Evolutionary conservation across 2,113 vertebrate species (phyloP).

Genomic region (Apeltes quadracus): DNA sequence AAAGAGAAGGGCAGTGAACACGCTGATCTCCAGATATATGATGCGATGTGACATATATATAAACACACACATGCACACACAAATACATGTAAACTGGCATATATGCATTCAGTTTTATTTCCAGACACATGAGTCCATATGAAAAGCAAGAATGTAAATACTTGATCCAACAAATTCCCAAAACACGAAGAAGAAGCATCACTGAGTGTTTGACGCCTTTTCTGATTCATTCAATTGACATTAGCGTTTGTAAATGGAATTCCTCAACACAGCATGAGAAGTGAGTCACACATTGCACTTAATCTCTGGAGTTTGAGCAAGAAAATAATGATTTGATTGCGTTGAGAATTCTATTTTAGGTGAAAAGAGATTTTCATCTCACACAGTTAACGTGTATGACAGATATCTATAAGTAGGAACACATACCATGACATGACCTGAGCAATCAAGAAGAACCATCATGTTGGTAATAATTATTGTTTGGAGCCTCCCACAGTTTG

Average conservation of each 20-base stretch:
- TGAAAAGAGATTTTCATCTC: background rate
- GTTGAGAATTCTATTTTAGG: conserved; percentile 2
- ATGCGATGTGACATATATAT: conserved; percentile 19
- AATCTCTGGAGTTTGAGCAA: too few species aligned
- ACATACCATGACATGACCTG: background rate
- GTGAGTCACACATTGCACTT: too few species aligned
- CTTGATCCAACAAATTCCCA: too few species aligned
- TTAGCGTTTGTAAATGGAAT: too few species aligned
- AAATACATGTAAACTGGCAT: conserved; percentile 3
- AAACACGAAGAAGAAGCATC: too few species aligned
- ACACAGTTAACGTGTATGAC: background rate
- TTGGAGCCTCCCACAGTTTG: background rate
- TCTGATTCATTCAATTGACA: too few species aligned
- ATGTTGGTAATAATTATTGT: background rate
- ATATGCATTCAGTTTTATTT: too few species aligned
- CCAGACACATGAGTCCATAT: too few species aligned
- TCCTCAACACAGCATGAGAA: too few species aligned
- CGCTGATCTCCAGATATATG: conserved; percentile 4
- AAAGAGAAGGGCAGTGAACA: conserved; percentile 21
- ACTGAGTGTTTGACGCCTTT: too few species aligned
- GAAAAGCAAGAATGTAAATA: too few species aligned
- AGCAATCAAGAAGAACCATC: background rate
- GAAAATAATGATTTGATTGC: background rate
- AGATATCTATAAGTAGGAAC: background rate
- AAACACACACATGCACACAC: background rate